Evolutionary conservation across 1,140 invertebrate genomes (phyloP).

Genomic region (Macrosteles quadrilineatus): DNA sequence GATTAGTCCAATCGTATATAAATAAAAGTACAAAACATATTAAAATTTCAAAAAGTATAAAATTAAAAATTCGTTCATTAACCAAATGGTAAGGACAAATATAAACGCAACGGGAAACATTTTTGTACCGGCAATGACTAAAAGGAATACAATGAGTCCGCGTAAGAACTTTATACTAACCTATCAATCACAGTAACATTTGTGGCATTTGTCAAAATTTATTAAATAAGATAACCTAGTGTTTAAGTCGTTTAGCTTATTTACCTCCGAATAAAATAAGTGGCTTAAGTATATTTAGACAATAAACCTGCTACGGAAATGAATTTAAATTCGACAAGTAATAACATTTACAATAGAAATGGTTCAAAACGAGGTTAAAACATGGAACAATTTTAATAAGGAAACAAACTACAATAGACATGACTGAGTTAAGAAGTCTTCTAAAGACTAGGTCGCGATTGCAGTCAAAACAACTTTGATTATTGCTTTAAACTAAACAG

Average conservation of each 20-base stretch:
- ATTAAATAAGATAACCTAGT: no score
- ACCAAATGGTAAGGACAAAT: not conserved
- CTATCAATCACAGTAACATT: slow-evolving; percentile 24
- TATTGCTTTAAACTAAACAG: slow-evolving; percentile 4
- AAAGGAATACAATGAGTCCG: slow-evolving; percentile 3
- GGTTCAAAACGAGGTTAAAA: no score
- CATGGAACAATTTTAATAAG: no score
- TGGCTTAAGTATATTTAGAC: no score
- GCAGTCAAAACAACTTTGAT: slow-evolving; percentile 6
- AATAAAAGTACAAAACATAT: slow-evolving; percentile 25
- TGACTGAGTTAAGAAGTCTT: not conserved
- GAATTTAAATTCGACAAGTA: no score
- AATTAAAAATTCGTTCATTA: no score
- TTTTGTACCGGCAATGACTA: slow-evolving; percentile 22
- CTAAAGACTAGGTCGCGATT: not conserved
- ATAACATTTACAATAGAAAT: no score
- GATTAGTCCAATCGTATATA: not conserved
- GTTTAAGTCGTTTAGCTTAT: no score
- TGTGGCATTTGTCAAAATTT: slow-evolving; percentile 13
- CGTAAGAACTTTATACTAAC: not conserved
- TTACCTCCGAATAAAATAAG: no score
- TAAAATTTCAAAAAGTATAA: slow-evolving; percentile 9
- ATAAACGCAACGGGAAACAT: not conserved
- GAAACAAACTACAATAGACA: no score
- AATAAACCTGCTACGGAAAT: no score